These are phyloP conservation scores for Pangasianodon hypophthalmus DNA, from an alignment of 2,113 vertebrate genomes.

Conservation along the genomic window DNA sequence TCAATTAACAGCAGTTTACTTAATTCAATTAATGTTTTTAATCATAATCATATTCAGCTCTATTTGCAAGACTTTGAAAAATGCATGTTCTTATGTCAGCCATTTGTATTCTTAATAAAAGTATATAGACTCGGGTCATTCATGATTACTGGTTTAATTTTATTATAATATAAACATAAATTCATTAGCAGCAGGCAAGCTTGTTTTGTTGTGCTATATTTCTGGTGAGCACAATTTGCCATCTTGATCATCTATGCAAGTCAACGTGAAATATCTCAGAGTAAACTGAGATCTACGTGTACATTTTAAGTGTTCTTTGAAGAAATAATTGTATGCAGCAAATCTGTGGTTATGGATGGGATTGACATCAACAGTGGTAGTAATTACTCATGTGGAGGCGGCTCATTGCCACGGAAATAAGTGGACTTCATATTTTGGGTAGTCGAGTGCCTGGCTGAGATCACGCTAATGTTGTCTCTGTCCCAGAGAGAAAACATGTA, in stretches of 20 bases:
- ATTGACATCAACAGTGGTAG: constrained; percentile 26
- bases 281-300: neutral
- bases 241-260: neutral
- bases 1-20: neutral
- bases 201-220: neutral
- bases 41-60: neutral
- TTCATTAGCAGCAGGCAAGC: neutral
- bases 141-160: neutral
- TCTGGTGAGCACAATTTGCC: neutral
- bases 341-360: constrained; percentile 36
- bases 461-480: constrained; percentile 28
- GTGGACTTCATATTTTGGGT: constrained; percentile 40
- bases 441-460: constrained; percentile 21
- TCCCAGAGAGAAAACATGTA: constrained; percentile 32
- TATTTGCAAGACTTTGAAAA: constrained; percentile 15
- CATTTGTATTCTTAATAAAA: neutral
- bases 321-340: constrained; percentile 15
- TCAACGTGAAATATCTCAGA: neutral
- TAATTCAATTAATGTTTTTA: constrained; percentile 24
- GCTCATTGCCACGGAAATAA: constrained; percentile 47
- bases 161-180: neutral
- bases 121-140: neutral
- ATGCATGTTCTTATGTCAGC: neutral
- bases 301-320: constrained; percentile 4
- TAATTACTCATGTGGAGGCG: constrained; percentile 30